phyloP scores from a whole-genome alignment of 2,888 invertebrate genomes.

The Drosophila kanekoi region DNA sequence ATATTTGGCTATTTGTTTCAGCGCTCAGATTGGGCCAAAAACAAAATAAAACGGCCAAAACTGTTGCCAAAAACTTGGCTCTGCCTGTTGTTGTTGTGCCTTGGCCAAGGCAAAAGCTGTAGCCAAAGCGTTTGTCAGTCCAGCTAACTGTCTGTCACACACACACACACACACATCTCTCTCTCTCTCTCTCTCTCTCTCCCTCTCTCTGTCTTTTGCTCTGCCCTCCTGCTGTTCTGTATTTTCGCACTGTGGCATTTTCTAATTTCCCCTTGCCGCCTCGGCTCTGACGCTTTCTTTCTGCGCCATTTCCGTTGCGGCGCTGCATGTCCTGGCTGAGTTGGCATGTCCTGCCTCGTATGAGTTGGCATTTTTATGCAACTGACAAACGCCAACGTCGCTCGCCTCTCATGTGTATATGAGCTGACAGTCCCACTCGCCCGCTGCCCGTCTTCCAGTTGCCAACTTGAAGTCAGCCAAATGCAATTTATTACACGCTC shows the following conservation, averaged over 20 bases:
- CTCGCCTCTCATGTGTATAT: slow-evolving; percentile 58
- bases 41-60: slow-evolving; percentile 23
- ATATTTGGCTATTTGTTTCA: slow-evolving; percentile 58
- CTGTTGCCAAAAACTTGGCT: slow-evolving; percentile 39
- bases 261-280: slow-evolving; percentile 70
- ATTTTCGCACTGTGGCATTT: slow-evolving; percentile 67
- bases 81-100: slow-evolving; percentile 6
- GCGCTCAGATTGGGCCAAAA: slow-evolving; percentile 39
- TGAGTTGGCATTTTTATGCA: slow-evolving; percentile 80
- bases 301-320: slow-evolving; percentile 77
- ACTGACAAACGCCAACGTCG: slow-evolving; percentile 70
- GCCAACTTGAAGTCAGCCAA: slow-evolving; percentile 33
- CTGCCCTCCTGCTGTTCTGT: neutral
- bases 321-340: slow-evolving; percentile 60
- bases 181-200: neutral
- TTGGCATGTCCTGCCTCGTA: slow-evolving; percentile 70
- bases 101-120: slow-evolving; percentile 18
- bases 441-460: neutral
- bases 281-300: slow-evolving; percentile 56
- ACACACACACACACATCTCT: neutral
- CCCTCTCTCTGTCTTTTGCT: neutral
- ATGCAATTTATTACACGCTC: slow-evolving; percentile 75
- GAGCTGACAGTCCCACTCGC: slow-evolving; percentile 6
- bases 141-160: slow-evolving; percentile 31
- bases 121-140: slow-evolving; percentile 33